A percentile compares a stretch with the other conserved stretches of the same genome.
phyloP scores from a whole-genome alignment of 2,888 invertebrate genomes.

The Acanthopleura granulata region DNA sequence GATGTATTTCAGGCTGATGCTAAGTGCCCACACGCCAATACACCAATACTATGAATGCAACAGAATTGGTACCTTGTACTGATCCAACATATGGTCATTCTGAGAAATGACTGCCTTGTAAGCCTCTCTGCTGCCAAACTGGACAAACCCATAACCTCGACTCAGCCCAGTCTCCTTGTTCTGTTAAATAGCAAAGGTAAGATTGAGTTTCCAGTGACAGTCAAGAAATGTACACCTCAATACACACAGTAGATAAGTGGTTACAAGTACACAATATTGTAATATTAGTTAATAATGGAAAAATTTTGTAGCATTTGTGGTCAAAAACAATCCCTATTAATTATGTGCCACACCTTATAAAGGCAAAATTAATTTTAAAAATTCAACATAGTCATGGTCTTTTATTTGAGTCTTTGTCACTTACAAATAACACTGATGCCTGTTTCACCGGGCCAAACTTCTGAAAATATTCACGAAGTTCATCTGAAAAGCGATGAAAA shows the following conservation, averaged over 20 bases:
- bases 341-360: no score
- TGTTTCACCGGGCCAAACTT: slow-evolving; percentile 34
- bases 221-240: not conserved
- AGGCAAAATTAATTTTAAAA: no score
- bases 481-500: slow-evolving; percentile 27
- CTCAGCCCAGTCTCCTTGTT: slow-evolving; percentile 31
- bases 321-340: no score
- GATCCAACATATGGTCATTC: slow-evolving; percentile 49
- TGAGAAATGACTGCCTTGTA: slow-evolving; percentile 30
- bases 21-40: no score
- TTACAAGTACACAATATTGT: not conserved
- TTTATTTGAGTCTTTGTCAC: slow-evolving; percentile 21
- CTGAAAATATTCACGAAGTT: slow-evolving; percentile 33
- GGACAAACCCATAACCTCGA: slow-evolving; percentile 36
- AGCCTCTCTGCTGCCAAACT: slow-evolving; percentile 28
- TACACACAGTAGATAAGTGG: not conserved
- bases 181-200: slow-evolving; percentile 22
- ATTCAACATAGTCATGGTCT: no score
- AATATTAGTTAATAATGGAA: no score
- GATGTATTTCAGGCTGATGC: no score
- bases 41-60: no score
- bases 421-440: slow-evolving; percentile 33
- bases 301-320: no score
- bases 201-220: not conserved
- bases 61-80: slow-evolving; percentile 23